A percentile compares a stretch with the other conserved stretches of the same genome.
Evolutionary conservation across 1,140 invertebrate genomes (phyloP).

Genomic region (Oncopeltus fasciatus): DNA sequence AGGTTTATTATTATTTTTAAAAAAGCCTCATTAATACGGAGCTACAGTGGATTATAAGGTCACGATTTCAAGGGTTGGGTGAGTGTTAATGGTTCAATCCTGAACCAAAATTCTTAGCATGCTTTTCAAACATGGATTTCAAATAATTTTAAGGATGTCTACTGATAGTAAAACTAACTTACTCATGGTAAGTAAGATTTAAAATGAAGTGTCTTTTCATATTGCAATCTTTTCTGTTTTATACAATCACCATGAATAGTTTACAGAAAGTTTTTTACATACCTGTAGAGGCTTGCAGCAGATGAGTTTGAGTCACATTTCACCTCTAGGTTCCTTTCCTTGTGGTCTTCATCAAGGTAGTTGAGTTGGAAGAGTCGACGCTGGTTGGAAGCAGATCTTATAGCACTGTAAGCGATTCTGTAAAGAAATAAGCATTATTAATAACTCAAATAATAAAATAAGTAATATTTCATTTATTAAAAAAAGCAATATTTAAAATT

Average conservation of each 20-base stretch:
- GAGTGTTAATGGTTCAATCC: too few relatives aligned
- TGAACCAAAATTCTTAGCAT: too few relatives aligned
- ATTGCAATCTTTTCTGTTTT: neutral
- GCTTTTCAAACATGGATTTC: neutral
- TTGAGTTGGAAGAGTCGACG: constrained; percentile 57
- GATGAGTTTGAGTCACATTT: constrained; percentile 63
- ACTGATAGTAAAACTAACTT: neutral
- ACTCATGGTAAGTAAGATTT: neutral
- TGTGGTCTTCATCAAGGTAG: constrained; percentile 52
- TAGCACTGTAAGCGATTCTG: constrained; percentile 70
- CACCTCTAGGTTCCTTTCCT: constrained; percentile 53
- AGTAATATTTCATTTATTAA: too few relatives aligned
- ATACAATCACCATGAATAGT: neutral
- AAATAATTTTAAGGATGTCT: neutral
- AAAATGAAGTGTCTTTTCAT: neutral
- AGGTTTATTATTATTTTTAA: too few relatives aligned
- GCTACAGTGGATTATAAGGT: too few relatives aligned
- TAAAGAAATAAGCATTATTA: constrained; percentile 30
- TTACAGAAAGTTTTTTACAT: neutral
- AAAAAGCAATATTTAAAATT: too few relatives aligned
- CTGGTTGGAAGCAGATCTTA: constrained; percentile 62
- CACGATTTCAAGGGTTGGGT: too few relatives aligned
- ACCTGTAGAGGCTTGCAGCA: constrained; percentile 56
- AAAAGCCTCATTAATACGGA: too few relatives aligned
- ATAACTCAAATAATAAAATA: too few relatives aligned